A percentile compares a stretch with the other conserved stretches of the same genome.
Conservation (phyloP, 1,140 invertebrate species). For the Cotesia glomerata region DNA sequence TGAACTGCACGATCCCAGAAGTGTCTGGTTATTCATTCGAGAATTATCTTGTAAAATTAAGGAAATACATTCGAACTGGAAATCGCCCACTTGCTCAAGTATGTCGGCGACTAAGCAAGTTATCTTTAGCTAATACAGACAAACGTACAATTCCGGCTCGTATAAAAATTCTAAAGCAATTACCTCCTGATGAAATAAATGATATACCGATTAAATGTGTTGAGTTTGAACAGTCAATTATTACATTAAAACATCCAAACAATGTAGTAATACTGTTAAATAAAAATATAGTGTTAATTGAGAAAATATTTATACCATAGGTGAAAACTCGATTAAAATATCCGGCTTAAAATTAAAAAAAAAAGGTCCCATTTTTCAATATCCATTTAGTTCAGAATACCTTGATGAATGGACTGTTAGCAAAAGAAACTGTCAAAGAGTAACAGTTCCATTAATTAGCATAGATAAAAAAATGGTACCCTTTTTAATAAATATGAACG, state of each 20-base stretch:
- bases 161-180: background rate
- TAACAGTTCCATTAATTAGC: background rate
- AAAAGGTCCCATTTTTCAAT: background rate
- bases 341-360: background rate
- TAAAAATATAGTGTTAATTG: background rate
- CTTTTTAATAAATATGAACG: background rate
- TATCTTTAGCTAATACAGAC: too few species aligned
- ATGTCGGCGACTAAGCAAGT: too few species aligned
- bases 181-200: background rate
- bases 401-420: background rate
- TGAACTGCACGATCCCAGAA: too few species aligned
- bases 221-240: background rate
- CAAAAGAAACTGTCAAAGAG: background rate
- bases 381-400: slow-evolving; percentile 2
- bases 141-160: too few species aligned
- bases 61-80: too few species aligned
- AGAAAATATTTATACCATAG: slow-evolving; percentile 3
- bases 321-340: background rate
- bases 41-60: too few species aligned
- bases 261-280: slow-evolving; percentile 13
- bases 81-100: too few species aligned
- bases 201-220: background rate
- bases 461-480: slow-evolving; percentile 11
- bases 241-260: slow-evolving; percentile 13
- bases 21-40: too few species aligned